A percentile compares a stretch with the other conserved stretches of the same genome.
phyloP scores from a whole-genome alignment of 1,140 invertebrate genomes.

The Drosophila willistoni region DNA sequence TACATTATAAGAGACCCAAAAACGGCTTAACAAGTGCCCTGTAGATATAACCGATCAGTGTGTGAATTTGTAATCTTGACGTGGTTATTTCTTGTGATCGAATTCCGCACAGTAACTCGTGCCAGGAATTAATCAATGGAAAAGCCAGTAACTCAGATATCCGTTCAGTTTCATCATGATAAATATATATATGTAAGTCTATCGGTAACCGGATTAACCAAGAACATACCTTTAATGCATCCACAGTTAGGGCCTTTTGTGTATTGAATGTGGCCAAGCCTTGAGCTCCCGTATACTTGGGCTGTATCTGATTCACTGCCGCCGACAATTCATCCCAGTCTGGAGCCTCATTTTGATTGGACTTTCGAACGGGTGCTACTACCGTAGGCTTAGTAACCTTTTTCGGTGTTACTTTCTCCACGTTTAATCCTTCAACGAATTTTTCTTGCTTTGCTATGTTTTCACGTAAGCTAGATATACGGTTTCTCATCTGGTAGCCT shows the following conservation, averaged over 20 bases:
- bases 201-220: neutral
- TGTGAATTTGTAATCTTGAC: conserved; percentile 53
- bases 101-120: conserved; percentile 69
- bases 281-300: conserved; percentile 63
- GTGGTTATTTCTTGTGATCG: neutral
- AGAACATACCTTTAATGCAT: conserved; percentile 68
- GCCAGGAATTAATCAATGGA: conserved; percentile 36
- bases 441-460: conserved; percentile 41
- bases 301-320: conserved; percentile 69
- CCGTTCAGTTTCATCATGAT: conserved; percentile 70
- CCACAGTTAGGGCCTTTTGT: conserved; percentile 71
- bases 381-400: conserved; percentile 21
- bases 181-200: no score
- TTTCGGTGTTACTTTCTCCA: conserved; percentile 29
- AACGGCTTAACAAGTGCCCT: neutral
- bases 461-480: conserved; percentile 47
- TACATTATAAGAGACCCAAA: neutral
- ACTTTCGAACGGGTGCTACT: neutral
- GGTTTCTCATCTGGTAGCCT: conserved; percentile 59
- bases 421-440: conserved; percentile 27
- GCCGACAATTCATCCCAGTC: conserved; percentile 55
- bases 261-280: conserved; percentile 77
- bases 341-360: neutral
- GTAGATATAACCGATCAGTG: conserved; percentile 18
- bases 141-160: conserved; percentile 58